Conservation (phyloP, 2,888 invertebrate species). For the Julus scanicus region DNA sequence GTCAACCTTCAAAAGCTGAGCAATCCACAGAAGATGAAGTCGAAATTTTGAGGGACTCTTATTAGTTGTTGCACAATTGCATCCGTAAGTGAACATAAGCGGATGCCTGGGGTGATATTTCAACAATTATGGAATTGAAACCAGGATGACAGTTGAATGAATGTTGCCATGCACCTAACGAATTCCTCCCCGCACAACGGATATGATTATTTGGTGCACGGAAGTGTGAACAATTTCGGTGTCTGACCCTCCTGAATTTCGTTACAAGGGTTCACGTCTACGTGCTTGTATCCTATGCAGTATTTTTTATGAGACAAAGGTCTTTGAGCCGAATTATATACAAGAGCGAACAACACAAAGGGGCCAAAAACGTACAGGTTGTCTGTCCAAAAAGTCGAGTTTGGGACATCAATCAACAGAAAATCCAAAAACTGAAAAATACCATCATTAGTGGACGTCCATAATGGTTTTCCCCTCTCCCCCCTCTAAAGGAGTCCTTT, state of each 20-base stretch:
- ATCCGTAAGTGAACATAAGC: background rate
- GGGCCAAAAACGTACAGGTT: too few species aligned
- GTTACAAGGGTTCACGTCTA: background rate
- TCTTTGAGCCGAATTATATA: background rate
- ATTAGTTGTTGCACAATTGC: conserved; percentile 9
- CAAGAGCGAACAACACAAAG: too few species aligned
- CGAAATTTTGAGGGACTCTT: background rate
- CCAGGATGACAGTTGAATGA: conserved; percentile 27
- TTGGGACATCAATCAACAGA: too few species aligned
- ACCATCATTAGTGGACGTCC: too few species aligned
- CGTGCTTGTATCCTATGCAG: background rate
- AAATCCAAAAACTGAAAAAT: too few species aligned
- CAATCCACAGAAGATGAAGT: background rate
- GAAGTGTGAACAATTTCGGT: conserved; percentile 33
- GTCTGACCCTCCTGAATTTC: conserved; percentile 27
- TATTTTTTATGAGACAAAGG: background rate
- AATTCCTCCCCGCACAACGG: conserved; percentile 14
- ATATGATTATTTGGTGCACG: conserved; percentile 33
- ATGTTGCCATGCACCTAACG: background rate
- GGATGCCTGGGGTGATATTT: background rate
- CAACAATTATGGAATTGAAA: conserved; percentile 26
- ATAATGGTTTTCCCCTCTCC: too few species aligned
- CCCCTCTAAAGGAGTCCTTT: too few species aligned
- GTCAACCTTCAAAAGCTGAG: background rate
- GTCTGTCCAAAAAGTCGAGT: too few species aligned